phyloP scores from a whole-genome alignment of 2,888 invertebrate genomes.

The Aphrophora alni region DNA sequence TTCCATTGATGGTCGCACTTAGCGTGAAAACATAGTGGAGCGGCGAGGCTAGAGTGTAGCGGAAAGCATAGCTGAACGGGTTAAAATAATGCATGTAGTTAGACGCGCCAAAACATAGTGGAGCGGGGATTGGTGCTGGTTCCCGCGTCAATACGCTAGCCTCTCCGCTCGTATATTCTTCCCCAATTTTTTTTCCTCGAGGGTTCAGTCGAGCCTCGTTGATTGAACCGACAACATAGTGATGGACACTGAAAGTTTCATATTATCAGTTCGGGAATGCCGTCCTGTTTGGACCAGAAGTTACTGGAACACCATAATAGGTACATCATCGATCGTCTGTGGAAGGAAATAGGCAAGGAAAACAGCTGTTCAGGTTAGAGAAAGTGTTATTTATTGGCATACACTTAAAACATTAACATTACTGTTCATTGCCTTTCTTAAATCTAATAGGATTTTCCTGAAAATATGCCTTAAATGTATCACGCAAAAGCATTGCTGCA shows the following conservation, averaged over 20 bases:
- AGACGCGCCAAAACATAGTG: not conserved
- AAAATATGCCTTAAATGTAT: conserved; percentile 19
- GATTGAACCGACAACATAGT: not conserved
- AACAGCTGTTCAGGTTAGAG: conserved; percentile 16
- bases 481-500: conserved; percentile 18
- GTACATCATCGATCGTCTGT: conserved; percentile 2
- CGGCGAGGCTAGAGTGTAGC: conserved; percentile 12
- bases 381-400: conserved; percentile 4
- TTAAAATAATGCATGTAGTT: not conserved
- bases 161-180: not conserved
- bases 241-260: conserved; percentile 18
- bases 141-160: conserved; percentile 14
- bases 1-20: no score
- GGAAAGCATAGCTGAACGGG: conserved; percentile 1
- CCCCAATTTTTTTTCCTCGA: conserved; percentile 7
- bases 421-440: not conserved
- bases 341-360: conserved; percentile 16
- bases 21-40: conserved; percentile 16
- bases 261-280: conserved; percentile 16
- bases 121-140: conserved; percentile 12
- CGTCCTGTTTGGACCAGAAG: conserved; percentile 23
- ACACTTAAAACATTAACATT: conserved; percentile 20
- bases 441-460: conserved; percentile 15
- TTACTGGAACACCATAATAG: conserved; percentile 3
- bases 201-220: conserved; percentile 20